phyloP scores from a whole-genome alignment of 2,888 invertebrate genomes.

The Nemurella pictetii region DNA sequence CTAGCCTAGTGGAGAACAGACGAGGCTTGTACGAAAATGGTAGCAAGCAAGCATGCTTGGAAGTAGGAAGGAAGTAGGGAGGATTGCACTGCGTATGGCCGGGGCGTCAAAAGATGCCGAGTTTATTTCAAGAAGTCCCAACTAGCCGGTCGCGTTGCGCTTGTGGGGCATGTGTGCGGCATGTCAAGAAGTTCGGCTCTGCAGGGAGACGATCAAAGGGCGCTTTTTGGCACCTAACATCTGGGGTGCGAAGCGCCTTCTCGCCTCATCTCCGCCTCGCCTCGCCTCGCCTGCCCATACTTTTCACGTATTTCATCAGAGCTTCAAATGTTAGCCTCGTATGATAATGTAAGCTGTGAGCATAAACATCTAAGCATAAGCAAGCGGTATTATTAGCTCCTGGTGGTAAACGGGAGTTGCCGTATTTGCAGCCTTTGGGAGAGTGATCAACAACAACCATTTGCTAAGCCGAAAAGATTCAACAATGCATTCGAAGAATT shows the following conservation, averaged over 20 bases:
- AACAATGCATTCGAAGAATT: too few species aligned
- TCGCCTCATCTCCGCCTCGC: background rate
- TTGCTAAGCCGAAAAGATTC: too few species aligned
- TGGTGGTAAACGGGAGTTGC: too few species aligned
- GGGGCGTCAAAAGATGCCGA: background rate
- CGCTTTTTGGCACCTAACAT: slow-evolving; percentile 10
- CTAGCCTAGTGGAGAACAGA: background rate
- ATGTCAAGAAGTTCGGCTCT: background rate
- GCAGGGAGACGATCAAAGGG: slow-evolving; percentile 7
- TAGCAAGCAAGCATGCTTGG: background rate
- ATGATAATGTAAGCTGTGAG: background rate
- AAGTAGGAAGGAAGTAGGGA: background rate
- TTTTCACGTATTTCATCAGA: background rate
- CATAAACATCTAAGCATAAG: background rate
- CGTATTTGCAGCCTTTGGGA: too few species aligned
- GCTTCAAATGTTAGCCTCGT: background rate
- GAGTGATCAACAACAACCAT: too few species aligned
- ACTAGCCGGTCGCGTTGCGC: too few species aligned
- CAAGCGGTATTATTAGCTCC: background rate
- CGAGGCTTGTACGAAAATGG: too few species aligned
- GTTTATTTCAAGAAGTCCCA: background rate
- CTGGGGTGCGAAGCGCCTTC: background rate
- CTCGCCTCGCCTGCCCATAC: background rate
- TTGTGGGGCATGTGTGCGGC: background rate
- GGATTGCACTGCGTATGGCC: background rate